These are phyloP conservation scores for Cairina moschata DNA, from an alignment of 2,113 vertebrate species.

Conservation along the genomic window DNA sequence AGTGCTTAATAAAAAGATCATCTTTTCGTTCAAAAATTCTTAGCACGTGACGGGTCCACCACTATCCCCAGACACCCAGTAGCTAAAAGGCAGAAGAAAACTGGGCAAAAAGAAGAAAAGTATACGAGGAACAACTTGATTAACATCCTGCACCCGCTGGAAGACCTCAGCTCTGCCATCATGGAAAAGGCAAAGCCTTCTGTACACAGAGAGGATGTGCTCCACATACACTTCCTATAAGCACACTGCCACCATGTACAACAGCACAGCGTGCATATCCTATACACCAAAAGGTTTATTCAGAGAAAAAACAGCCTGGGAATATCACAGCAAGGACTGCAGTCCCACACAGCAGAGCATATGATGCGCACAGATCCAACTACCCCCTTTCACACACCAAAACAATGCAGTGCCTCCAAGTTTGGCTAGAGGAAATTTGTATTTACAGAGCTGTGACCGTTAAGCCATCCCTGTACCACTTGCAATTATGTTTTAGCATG, in stretches of 20 bases:
- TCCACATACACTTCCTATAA: neutral
- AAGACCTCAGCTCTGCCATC: neutral
- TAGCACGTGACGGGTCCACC: neutral
- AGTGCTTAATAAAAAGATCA: neutral
- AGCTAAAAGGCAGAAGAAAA: neutral
- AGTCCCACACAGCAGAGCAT: neutral
- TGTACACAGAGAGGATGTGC: neutral
- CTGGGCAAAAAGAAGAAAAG: fast-evolving
- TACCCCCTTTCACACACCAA: neutral
- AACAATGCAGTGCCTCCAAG: neutral
- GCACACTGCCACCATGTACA: neutral
- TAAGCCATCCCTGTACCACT: constrained; percentile 21
- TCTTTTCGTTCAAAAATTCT: neutral
- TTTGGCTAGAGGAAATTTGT: neutral
- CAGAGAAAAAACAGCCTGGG: neutral
- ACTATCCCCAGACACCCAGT: fast-evolving
- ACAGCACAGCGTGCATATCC: neutral
- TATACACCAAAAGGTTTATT: neutral
- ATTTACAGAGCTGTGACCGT: constrained; percentile 9
- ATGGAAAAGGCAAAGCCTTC: neutral
- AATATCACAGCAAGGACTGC: neutral
- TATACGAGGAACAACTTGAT: neutral
- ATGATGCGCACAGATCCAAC: neutral
- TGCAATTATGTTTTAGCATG: constrained; percentile 56
- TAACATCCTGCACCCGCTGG: neutral